Evolutionary conservation across 2,888 invertebrate species (phyloP).

Genomic region (Mythimna vitellina): DNA sequence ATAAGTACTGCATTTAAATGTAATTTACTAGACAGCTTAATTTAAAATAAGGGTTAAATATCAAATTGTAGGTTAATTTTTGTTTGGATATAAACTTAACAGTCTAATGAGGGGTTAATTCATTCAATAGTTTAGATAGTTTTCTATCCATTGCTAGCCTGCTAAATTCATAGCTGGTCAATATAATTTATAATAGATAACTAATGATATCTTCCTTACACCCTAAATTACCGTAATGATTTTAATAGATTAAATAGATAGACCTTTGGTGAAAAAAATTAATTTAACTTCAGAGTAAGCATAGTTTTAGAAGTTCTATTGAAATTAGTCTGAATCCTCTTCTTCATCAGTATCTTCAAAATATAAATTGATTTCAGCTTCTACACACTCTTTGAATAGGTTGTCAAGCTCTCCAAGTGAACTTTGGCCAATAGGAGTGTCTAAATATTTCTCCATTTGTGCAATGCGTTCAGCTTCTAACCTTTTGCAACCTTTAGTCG

Average conservation of each 20-base stretch:
- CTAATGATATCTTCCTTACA: constrained; percentile 3
- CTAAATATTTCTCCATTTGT: constrained; percentile 41
- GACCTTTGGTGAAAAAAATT: constrained; percentile 17
- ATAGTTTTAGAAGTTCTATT: constrained; percentile 1
- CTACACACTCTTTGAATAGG: constrained; percentile 51
- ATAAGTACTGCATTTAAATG: neutral
- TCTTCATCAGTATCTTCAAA: constrained; percentile 36
- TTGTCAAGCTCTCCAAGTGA: constrained; percentile 40
- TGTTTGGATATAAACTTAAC: neutral
- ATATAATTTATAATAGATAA: neutral
- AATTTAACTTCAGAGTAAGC: neutral
- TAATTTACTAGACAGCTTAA: neutral
- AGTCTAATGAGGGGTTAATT: neutral
- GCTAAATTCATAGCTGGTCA: neutral
- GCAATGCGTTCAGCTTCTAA: constrained; percentile 30
- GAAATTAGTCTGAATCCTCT: neutral
- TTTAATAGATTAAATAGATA: neutral
- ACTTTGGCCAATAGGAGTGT: constrained; percentile 30
- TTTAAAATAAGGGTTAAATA: neutral
- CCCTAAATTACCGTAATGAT: neutral
- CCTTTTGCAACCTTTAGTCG: constrained; percentile 28
- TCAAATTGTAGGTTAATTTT: neutral
- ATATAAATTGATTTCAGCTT: constrained; percentile 52
- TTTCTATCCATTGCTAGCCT: no score
- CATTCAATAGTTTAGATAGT: no score